Evolutionary conservation across 1,140 invertebrate genomes (phyloP).

Genomic region (Drosophila ercepeae): DNA sequence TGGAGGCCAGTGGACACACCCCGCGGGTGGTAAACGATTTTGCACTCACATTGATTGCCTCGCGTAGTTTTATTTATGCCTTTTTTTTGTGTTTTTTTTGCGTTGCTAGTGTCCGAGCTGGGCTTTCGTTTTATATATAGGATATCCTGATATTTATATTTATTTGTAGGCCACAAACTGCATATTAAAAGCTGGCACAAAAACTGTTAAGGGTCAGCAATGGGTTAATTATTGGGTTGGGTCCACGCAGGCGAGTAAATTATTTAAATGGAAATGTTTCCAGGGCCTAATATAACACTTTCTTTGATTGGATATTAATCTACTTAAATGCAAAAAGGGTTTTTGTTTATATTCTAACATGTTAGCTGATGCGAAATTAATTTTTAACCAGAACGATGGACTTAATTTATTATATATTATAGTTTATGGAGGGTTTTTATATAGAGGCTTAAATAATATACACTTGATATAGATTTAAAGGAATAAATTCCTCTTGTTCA

Average conservation of each 20-base stretch:
- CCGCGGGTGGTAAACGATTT: slow-evolving; percentile 77
- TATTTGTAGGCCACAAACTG: slow-evolving; percentile 77
- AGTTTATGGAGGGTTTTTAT: neutral
- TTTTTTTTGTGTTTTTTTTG: slow-evolving; percentile 62
- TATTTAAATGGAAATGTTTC: slow-evolving; percentile 25
- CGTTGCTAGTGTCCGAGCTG: slow-evolving; percentile 19
- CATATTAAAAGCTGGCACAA: slow-evolving; percentile 61
- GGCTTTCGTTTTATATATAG: slow-evolving; percentile 34
- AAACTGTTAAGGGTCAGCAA: slow-evolving; percentile 49
- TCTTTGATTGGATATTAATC: slow-evolving; percentile 30
- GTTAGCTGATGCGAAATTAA: neutral
- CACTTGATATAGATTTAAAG: too few relatives aligned
- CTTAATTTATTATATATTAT: neutral
- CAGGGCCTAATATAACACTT: slow-evolving; percentile 25
- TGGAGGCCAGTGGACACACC: slow-evolving; percentile 52
- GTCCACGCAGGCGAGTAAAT: slow-evolving; percentile 19
- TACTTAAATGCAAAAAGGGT: neutral
- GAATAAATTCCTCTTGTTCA: too few relatives aligned
- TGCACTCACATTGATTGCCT: slow-evolving; percentile 80
- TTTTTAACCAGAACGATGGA: neutral
- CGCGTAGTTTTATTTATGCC: slow-evolving; percentile 79
- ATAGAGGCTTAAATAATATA: too few relatives aligned
- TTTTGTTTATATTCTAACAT: slow-evolving; percentile 2
- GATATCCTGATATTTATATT: slow-evolving; percentile 60
- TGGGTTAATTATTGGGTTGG: slow-evolving; percentile 60